Evolutionary conservation across 1,140 invertebrate genomes (phyloP).

Genomic region (Sarcophaga bullata): DNA sequence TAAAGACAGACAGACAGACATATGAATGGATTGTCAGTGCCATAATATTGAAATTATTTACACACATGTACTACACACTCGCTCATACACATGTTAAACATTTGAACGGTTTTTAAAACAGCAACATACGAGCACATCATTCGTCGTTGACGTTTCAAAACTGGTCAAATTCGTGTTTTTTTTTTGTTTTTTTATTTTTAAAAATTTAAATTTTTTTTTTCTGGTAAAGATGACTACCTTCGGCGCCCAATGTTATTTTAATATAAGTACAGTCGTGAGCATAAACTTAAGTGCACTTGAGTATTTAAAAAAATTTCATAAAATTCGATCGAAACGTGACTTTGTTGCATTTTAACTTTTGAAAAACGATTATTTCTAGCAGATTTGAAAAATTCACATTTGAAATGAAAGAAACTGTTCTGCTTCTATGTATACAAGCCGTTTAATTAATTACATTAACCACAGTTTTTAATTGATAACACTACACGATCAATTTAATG

Average conservation of each 20-base stretch:
- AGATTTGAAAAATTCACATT: no score
- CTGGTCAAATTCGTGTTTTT: background rate
- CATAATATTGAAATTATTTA: no score
- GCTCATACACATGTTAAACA: background rate
- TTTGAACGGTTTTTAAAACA: background rate
- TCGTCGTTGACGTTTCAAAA: background rate
- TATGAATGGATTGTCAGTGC: no score
- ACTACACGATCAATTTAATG: no score
- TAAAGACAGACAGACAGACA: background rate
- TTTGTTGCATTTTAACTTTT: no score
- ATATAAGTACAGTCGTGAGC: background rate
- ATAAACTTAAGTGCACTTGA: background rate
- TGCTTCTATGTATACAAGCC: no score
- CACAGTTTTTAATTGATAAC: no score
- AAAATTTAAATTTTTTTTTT: no score
- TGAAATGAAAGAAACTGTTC: no score
- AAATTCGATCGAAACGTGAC: no score
- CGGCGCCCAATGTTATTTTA: conserved; percentile 25
- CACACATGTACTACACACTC: background rate
- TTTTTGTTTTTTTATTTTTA: background rate
- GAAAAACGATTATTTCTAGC: no score
- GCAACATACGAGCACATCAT: background rate
- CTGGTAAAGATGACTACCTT: background rate
- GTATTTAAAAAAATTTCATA: background rate
- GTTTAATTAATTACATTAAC: no score